phyloP scores from a whole-genome alignment of 2,797 vertebrate species.

The Lepidocolaptes lacrymiger region DNA sequence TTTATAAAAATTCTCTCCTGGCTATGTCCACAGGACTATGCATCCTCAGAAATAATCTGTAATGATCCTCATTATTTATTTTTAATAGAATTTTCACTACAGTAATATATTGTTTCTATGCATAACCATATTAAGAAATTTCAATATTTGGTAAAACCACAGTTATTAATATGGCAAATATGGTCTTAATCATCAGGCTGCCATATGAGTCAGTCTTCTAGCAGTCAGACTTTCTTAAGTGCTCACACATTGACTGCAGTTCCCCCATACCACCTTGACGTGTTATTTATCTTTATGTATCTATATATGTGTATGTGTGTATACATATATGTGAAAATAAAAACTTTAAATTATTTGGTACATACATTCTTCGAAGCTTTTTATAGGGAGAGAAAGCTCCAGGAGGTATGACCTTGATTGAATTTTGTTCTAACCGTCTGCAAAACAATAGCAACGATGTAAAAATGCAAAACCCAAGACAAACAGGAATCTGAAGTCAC shows the following conservation, averaged over 20 bases:
- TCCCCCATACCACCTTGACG: background rate
- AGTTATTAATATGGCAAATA: conserved; percentile 13
- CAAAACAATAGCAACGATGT: conserved; percentile 54
- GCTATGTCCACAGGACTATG: background rate
- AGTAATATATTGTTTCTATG: background rate
- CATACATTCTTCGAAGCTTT: conserved; percentile 96
- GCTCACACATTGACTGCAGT: background rate
- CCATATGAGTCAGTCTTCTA: conserved; percentile 3
- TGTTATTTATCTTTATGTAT: background rate
- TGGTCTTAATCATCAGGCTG: background rate
- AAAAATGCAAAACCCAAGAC: background rate
- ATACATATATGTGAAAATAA: background rate
- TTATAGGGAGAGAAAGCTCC: conserved; percentile 97
- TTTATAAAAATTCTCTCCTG: background rate
- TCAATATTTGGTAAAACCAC: background rate
- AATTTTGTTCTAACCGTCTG: conserved; percentile 97
- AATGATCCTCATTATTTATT: background rate
- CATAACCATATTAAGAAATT: background rate
- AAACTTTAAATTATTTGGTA: conserved; percentile 50
- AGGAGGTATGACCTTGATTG: conserved; percentile 95
- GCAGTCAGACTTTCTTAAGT: conserved; percentile 20
- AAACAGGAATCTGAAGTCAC: background rate
- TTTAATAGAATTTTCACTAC: background rate
- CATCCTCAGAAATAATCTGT: background rate
- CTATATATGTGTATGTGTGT: background rate